Evolutionary conservation across 2,888 invertebrate species (phyloP).

Genomic region (Amblyjoppa proteus): DNA sequence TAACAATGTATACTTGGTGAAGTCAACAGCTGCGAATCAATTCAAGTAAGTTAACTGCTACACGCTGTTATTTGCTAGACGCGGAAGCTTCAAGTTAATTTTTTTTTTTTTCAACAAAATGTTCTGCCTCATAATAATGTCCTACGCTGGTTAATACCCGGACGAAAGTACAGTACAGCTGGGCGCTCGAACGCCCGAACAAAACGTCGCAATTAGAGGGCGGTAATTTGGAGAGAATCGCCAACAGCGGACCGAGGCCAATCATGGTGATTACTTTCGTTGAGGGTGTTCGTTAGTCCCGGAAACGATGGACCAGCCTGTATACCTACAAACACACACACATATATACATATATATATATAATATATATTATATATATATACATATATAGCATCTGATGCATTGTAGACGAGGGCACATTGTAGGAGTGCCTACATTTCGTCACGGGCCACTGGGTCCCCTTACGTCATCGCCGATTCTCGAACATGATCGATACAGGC

Average conservation of each 20-base stretch:
- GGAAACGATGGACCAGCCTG: constrained; percentile 26
- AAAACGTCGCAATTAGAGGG: constrained; percentile 71
- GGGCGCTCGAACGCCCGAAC: constrained; percentile 56
- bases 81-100: constrained; percentile 26
- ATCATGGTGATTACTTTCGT: constrained; percentile 81
- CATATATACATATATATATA: not conserved
- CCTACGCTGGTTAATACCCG: constrained; percentile 24
- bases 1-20: not conserved
- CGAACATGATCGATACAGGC: constrained; percentile 59
- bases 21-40: not conserved
- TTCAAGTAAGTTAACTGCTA: constrained; percentile 5
- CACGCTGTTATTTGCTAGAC: constrained; percentile 11
- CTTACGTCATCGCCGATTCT: constrained; percentile 62
- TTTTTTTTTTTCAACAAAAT: constrained; percentile 30
- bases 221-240: constrained; percentile 80
- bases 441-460: constrained; percentile 60
- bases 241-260: constrained; percentile 73
- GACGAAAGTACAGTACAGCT: constrained; percentile 32
- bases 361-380: not conserved
- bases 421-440: constrained; percentile 53
- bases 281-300: constrained; percentile 78
- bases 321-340: not conserved
- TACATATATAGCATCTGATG: constrained; percentile 19
- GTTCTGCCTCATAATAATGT: constrained; percentile 46
- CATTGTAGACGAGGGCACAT: constrained; percentile 33